Base-by-base conservation (phyloP, 2,888 invertebrate genomes). In the Agrotis segetum region DNA sequence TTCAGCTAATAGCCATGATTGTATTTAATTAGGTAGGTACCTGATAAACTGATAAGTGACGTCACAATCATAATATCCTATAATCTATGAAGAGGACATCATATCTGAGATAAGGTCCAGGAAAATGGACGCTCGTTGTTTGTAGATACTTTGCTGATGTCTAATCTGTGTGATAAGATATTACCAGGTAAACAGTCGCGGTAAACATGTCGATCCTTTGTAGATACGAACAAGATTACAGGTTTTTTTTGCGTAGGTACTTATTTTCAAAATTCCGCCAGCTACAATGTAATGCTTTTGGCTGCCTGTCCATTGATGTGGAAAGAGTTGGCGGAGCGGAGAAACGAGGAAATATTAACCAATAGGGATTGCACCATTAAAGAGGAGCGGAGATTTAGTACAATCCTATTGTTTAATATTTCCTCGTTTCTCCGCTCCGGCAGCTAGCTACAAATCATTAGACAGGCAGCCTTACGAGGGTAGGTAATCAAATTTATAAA, bases 151-250 rank as follows among this genome's bases (percentile, higher is more conserved):
- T 73, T 40, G 68, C 46, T 65, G 52, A 65, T 56, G 59, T 62
- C 34, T 62, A 74, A 79, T 63, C 71, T 67, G 9, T 13, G 9
- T n/a, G 79, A 82, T 82, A 82, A 80, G 82, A 82, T 78, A 79
- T 17, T 59, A 7, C n/a, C 60, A 55, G 63, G 82, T 63, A 77
- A 72, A 69, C 63, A 73, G 40, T 47, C 6, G 21, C 19, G 49
- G 63, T 81, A 62, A 77, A 76, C 64, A 81, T 34, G 2, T 47
- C 63, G 60, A 17, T 19, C 47, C n/a, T 77, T 71, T 63, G 52
- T 60, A 63, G 52, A 63, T 67, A 65, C 34, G 0, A 44, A 49
- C 64, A 58, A 61, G 21, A 65, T 50, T 58, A 53, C 3, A 2
- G 14, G 5, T 47, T 40, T 52, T 71, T 47, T 52, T 71, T 74